A percentile compares a stretch with the other conserved stretches of the same genome.
phyloP scores from a whole-genome alignment of 1,140 invertebrate genomes.

The Atta colombica region DNA sequence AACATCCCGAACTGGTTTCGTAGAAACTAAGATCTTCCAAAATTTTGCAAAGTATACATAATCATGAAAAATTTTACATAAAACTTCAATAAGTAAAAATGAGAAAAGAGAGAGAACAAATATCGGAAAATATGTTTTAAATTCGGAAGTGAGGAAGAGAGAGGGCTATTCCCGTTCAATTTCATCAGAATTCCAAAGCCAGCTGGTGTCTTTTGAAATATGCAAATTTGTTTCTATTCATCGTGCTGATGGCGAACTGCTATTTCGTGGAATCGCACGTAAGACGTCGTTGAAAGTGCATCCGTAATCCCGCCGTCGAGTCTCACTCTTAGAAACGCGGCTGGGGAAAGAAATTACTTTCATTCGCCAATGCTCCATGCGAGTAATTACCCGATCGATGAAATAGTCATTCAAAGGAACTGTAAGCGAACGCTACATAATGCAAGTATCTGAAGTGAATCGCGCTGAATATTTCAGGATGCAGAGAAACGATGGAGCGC shows the following conservation, averaged over 20 bases:
- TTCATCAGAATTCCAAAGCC: constrained; percentile 39
- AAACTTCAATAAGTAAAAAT: constrained; percentile 1
- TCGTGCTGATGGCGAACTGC: constrained; percentile 29
- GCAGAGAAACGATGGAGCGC: constrained; percentile 5
- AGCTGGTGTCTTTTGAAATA: constrained; percentile 55
- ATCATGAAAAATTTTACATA: neutral
- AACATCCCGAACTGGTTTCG: neutral
- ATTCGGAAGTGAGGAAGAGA: neutral
- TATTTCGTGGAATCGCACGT: constrained; percentile 28
- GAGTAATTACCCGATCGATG: constrained; percentile 60
- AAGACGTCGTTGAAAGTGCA: constrained; percentile 55
- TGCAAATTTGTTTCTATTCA: constrained; percentile 59
- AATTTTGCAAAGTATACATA: constrained; percentile 10
- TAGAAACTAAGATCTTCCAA: too few relatives aligned
- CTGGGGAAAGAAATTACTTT: constrained; percentile 41
- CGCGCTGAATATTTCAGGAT: constrained; percentile 51
- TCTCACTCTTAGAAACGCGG: constrained; percentile 14
- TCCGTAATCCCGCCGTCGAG: constrained; percentile 41
- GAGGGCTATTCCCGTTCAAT: constrained; percentile 1
- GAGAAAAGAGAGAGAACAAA: neutral
- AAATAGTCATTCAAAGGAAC: constrained; percentile 54
- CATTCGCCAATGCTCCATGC: constrained; percentile 35
- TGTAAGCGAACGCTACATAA: constrained; percentile 53
- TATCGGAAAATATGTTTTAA: constrained; percentile 32
- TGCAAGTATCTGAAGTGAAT: constrained; percentile 50